Evolutionary conservation across 2,888 invertebrate species (phyloP).

Genomic region (Isoperla grammatica): DNA sequence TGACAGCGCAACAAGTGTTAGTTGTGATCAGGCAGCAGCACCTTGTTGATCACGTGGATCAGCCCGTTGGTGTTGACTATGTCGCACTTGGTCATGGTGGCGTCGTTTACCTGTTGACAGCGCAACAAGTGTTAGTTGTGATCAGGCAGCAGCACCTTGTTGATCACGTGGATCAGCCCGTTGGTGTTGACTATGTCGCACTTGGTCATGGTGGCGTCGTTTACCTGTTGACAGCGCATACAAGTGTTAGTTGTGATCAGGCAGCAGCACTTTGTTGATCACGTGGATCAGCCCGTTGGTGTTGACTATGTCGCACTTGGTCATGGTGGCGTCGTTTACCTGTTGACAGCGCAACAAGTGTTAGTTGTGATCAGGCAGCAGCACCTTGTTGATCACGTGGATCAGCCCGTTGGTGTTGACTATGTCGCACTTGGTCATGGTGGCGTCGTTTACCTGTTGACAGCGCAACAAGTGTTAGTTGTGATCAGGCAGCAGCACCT

Average conservation of each 20-base stretch:
- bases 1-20: too few relatives aligned
- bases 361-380: constrained; percentile 42
- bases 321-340: constrained; percentile 42
- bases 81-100: constrained; percentile 42
- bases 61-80: constrained; percentile 45
- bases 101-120: constrained; percentile 44
- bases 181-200: constrained; percentile 44
- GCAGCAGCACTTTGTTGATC: constrained; percentile 44
- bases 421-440: constrained; percentile 42
- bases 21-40: constrained; percentile 42
- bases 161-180: constrained; percentile 47
- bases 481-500: constrained; percentile 43
- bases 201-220: constrained; percentile 41
- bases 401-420: constrained; percentile 46
- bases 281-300: constrained; percentile 47
- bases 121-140: too few relatives aligned
- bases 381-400: constrained; percentile 45
- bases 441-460: constrained; percentile 43
- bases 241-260: constrained; percentile 34
- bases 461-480: too few relatives aligned
- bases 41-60: constrained; percentile 45
- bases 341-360: constrained; percentile 32
- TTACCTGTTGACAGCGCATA: constrained; percentile 33
- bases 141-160: constrained; percentile 45
- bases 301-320: constrained; percentile 43